Conservation (phyloP, 2,888 invertebrate genomes). For the Lordiphosa fenestrarum region DNA sequence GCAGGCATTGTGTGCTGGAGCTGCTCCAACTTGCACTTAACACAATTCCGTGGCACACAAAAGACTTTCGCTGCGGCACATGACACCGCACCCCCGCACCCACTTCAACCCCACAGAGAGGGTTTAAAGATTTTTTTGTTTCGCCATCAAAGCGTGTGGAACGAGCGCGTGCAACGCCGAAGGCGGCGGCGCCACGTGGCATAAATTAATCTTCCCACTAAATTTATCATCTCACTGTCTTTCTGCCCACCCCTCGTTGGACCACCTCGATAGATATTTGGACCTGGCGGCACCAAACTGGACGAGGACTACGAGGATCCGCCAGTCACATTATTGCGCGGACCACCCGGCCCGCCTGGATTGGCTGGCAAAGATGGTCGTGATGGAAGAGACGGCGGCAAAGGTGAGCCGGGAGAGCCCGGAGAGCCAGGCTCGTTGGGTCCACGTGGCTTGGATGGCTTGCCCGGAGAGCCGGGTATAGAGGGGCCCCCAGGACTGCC, state of each 20-base stretch:
- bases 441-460: conserved; percentile 87
- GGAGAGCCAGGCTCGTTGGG: conserved; percentile 90
- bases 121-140: conserved; percentile 47
- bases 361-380: conserved; percentile 78
- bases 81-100: conserved; percentile 13
- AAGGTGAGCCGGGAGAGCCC: conserved; percentile 84
- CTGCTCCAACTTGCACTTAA: conserved; percentile 71
- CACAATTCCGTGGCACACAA: conserved; percentile 70
- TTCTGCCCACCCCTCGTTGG: conserved; percentile 7
- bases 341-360: conserved; percentile 85
- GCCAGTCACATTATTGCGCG: conserved; percentile 82
- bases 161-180: conserved; percentile 49
- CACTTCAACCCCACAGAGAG: conserved; percentile 4
- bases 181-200: conserved; percentile 60
- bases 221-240: conserved; percentile 45
- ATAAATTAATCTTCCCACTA: conserved; percentile 64
- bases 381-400: conserved; percentile 81
- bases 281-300: conserved; percentile 79
- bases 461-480: conserved; percentile 89
- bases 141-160: conserved; percentile 51
- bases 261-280: conserved; percentile 75
- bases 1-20: conserved; percentile 46
- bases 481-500: conserved; percentile 90
- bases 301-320: conserved; percentile 81
- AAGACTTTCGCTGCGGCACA: conserved; percentile 67